These are phyloP conservation scores for Aurelia sp. DNA, from an alignment of 30 jellyfish, hydroid and myxozoan genomes.

Conservation along the genomic window DNA sequence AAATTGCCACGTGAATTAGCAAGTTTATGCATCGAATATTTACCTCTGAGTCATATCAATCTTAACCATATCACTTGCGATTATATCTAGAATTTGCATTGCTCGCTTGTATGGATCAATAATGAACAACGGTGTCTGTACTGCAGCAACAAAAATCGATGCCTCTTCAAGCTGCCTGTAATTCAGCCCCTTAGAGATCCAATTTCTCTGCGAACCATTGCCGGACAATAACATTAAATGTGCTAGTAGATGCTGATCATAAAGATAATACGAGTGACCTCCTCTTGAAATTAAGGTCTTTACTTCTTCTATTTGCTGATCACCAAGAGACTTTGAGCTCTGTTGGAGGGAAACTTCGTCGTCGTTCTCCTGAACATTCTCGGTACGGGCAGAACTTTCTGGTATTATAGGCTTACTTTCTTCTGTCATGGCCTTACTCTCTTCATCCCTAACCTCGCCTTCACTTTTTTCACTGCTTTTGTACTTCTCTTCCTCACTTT, in stretches of 20 bases:
- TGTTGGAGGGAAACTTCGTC: background rate
- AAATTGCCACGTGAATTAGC: background rate
- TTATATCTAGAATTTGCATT: constrained; percentile 3
- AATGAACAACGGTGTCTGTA: constrained; percentile 51
- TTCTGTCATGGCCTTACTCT: background rate
- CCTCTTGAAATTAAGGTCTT: constrained; percentile 22
- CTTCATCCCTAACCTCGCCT: background rate
- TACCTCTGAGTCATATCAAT: constrained; percentile 67
- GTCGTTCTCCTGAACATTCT: background rate
- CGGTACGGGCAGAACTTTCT: background rate
- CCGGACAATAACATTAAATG: constrained; percentile 51
- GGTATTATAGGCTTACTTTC: background rate
- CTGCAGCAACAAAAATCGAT: constrained; percentile 50
- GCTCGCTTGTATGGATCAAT: constrained; percentile 76
- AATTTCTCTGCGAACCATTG: constrained; percentile 31
- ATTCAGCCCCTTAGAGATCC: constrained; percentile 61
- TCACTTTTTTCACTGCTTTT: background rate
- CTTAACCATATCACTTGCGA: constrained; percentile 47
- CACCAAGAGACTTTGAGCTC: background rate
- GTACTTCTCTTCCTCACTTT: background rate
- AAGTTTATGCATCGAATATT: background rate
- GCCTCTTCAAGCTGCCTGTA: constrained; percentile 69
- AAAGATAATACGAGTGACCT: constrained; percentile 8
- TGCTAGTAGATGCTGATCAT: constrained; percentile 45
- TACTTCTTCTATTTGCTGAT: constrained; percentile 28